Evolutionary conservation across 1,140 invertebrate genomes (phyloP), one percentile per base, ranked within the genome.

Genomic region (Pogonognathellus flavescens): DNA sequence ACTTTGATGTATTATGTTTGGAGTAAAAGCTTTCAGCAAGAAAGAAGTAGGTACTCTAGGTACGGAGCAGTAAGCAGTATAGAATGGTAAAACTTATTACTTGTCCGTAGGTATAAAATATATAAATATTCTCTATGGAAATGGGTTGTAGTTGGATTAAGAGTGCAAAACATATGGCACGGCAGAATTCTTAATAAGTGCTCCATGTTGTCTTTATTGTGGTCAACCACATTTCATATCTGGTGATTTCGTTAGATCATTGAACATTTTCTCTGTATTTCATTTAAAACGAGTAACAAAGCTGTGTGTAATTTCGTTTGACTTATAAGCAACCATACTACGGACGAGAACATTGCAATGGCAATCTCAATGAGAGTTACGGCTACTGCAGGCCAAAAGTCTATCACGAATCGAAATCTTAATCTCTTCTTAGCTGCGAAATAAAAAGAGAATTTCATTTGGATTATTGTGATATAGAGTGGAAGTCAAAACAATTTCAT

Each of bases 141-240:
- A 66, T 10, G 62, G 25, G 25, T 25, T 66, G 62, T 25, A 66
- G 62, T 25, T 66, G 62, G 20, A 66, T 25, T 25, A 66, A n/a
- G 31, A 41, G 62, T 20, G 25, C 20, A 66, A 25, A 25, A 66
- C 62, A 66, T 20, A 31, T 14, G 20, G 25, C 62, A 25, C 11
- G 11, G 14, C 25, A 31, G 25, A 66, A 66, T 49, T 76, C 41
- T 25, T 50, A 41, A 76, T 76, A 76, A 76, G 49, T 76, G 41
- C 70, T 76, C 31, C 25, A 41, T 41, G 31, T 50, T 49, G 8
- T 76, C 31, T 76, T 76, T 76, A 49, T 18, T 76, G 70, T 76
- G 70, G 70, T 76, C 25, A 76, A 76, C 70, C 70, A 76, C 70
- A 76, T 76, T 76, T 76, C 70, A 76, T 76, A 50, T 76, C 1